These are phyloP conservation scores for Gastrophryne carolinensis DNA, from an alignment of 2,797 vertebrate species.

Conservation along the genomic window DNA sequence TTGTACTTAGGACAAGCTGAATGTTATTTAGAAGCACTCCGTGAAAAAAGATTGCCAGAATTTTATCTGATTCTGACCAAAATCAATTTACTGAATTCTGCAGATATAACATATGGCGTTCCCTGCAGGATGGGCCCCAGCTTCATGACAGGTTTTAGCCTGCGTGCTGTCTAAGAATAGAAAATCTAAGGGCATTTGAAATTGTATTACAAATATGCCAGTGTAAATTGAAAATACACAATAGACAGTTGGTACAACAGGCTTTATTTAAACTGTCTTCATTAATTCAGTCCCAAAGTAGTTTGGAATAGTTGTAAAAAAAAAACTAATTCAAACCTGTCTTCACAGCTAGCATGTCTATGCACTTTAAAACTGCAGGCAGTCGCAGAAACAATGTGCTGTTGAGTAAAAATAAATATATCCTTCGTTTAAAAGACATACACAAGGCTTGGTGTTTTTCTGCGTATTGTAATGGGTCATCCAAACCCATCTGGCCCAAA, in stretches of 20 bases:
- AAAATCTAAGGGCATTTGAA: conserved; percentile 14
- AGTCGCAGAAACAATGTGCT: too few relatives aligned
- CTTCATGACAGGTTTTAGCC: conserved; percentile 49
- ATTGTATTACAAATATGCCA: conserved; percentile 24
- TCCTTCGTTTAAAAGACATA: too few relatives aligned
- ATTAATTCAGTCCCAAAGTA: conserved; percentile 4
- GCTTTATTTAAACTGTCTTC: conserved; percentile 29
- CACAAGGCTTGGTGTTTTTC: too few relatives aligned
- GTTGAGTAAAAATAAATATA: too few relatives aligned
- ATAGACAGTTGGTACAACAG: conserved; percentile 19
- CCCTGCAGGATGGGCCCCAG: conserved; percentile 15
- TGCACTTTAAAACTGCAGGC: neutral
- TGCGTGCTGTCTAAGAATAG: conserved; percentile 48
- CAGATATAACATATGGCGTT: conserved; percentile 34
- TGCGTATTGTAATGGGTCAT: too few relatives aligned
- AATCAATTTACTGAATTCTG: conserved; percentile 45
- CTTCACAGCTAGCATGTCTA: neutral
- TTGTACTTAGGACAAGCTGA: conserved; percentile 33
- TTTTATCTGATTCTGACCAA: conserved; percentile 48
- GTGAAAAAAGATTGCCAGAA: conserved; percentile 39
- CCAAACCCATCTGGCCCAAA: too few relatives aligned
- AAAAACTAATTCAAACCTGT: neutral
- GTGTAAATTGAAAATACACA: conserved; percentile 45
- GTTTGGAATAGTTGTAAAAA: conserved; percentile 1
- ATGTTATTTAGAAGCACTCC: conserved; percentile 42